These are phyloP conservation scores for silkworm (Bombyx mori) DNA, from an alignment of 1,140 invertebrate species.

Conservation along the genomic window DNA sequence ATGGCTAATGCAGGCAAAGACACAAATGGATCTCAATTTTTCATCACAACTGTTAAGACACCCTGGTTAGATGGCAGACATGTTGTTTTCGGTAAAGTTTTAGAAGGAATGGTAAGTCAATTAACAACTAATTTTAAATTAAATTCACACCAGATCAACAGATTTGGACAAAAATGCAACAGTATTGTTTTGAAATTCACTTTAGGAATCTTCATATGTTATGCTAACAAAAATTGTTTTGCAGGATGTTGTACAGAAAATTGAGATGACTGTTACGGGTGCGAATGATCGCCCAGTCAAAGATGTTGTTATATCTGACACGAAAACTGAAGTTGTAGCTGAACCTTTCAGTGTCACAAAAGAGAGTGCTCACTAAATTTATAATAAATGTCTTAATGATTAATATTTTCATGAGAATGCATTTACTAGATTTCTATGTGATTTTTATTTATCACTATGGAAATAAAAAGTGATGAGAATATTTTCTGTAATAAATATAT, in stretches of 20 bases:
- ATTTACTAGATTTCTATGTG: neutral
- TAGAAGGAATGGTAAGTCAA: conserved; percentile 87
- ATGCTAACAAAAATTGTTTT: conserved; percentile 22
- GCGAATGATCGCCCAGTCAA: conserved; percentile 82
- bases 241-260: conserved; percentile 87
- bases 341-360: conserved; percentile 87
- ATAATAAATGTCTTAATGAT: too few species aligned
- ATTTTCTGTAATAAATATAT: conserved; percentile 1
- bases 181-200: neutral
- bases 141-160: neutral
- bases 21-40: conserved; percentile 99
- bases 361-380: conserved; percentile 77
- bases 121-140: neutral
- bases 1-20: conserved; percentile 98
- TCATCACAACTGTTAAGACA: conserved; percentile 93
- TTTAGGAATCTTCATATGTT: neutral
- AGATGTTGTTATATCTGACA: conserved; percentile 85
- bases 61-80: conserved; percentile 97
- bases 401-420: neutral
- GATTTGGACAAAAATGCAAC: neutral
- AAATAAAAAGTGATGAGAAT: neutral
- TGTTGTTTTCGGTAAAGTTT: conserved; percentile 96
- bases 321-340: conserved; percentile 77
- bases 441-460: too few species aligned
- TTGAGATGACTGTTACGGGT: conserved; percentile 84